Evolutionary conservation across 2,113 vertebrate genomes (phyloP).

Genomic region (Vidua chalybeata): DNA sequence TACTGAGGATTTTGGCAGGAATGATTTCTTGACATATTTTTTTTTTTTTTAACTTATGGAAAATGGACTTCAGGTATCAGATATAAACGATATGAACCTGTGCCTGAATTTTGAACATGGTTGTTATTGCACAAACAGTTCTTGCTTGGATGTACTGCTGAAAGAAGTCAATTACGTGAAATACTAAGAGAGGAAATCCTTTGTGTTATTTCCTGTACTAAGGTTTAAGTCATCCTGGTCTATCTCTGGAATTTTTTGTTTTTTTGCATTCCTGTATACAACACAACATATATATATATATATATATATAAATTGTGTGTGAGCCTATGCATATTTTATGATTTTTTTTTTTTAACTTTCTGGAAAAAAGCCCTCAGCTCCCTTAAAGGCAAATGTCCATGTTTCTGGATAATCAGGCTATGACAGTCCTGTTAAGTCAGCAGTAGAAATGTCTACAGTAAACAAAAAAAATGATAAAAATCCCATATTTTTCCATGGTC

Average conservation of each 20-base stretch:
- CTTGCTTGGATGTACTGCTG: neutral
- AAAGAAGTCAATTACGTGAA: neutral
- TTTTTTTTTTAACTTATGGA: neutral
- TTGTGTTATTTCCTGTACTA: neutral
- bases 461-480: neutral
- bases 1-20: neutral
- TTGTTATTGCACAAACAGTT: neutral
- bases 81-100: neutral
- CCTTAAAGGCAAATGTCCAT: neutral
- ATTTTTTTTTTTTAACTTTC: neutral
- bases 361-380: neutral
- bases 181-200: neutral
- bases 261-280: neutral
- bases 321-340: neutral
- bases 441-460: neutral
- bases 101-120: neutral
- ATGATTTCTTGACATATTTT: neutral
- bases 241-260: neutral
- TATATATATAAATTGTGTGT: fast-evolving
- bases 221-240: neutral
- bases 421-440: neutral
- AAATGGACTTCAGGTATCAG: neutral
- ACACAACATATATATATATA: neutral
- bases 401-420: neutral
- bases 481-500: fast-evolving